These are phyloP conservation scores for Myopa testacea DNA, from an alignment of 2,888 invertebrate genomes.

Conservation along the genomic window DNA sequence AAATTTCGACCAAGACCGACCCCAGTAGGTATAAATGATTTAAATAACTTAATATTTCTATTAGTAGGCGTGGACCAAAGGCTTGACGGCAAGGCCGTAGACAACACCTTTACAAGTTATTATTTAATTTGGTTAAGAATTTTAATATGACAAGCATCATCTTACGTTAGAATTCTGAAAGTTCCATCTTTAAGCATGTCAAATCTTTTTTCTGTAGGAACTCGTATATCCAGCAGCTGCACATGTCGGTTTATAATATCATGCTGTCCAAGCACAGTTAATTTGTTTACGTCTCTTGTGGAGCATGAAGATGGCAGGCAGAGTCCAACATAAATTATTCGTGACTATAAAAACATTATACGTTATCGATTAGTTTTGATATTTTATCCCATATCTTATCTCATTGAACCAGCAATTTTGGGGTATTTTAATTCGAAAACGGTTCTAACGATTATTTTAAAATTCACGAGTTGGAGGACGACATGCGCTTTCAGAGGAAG, in stretches of 20 bases:
- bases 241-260: slow-evolving; percentile 69
- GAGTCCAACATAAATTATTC: slow-evolving; percentile 79
- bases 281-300: slow-evolving; percentile 72
- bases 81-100: too few species aligned
- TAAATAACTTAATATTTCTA: too few species aligned
- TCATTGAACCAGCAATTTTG: too few species aligned
- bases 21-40: too few species aligned
- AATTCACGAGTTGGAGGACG: too few species aligned
- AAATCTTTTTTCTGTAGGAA: slow-evolving; percentile 76
- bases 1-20: too few species aligned
- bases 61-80: too few species aligned
- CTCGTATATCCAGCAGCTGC: slow-evolving; percentile 75
- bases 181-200: slow-evolving; percentile 77
- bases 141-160: neutral
- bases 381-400: neutral
- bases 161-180: slow-evolving; percentile 79
- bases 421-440: too few species aligned
- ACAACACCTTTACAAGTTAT: too few species aligned
- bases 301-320: slow-evolving; percentile 81
- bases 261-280: slow-evolving; percentile 72
- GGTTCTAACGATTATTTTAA: too few species aligned
- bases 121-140: neutral
- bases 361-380: neutral
- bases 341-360: slow-evolving; percentile 69
- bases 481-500: too few species aligned